Conservation (phyloP, 2,113 vertebrate genomes). For the Phainopepla nitens region DNA sequence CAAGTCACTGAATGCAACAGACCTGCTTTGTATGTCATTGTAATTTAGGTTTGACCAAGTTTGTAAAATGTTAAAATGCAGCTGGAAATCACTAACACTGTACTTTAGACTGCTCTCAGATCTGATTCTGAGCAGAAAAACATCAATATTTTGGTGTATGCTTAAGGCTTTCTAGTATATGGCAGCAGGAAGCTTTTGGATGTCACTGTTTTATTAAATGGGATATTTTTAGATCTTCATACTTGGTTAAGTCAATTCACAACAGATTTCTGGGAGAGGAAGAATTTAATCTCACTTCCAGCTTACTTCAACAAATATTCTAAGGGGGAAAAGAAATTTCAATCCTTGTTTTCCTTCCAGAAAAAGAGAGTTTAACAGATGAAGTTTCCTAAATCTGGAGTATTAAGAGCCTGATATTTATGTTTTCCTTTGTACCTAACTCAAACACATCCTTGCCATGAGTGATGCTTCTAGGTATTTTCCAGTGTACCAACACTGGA, state of each 20-base stretch:
- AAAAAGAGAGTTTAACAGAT: background rate
- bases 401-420: background rate
- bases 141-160: background rate
- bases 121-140: background rate
- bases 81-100: background rate
- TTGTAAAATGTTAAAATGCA: background rate
- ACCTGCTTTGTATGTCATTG: background rate
- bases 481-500: background rate
- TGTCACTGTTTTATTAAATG: background rate
- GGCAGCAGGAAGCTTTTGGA: background rate
- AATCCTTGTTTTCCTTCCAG: background rate
- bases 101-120: background rate
- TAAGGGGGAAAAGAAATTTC: background rate
- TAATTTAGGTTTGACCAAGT: accelerated
- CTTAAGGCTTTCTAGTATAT: background rate
- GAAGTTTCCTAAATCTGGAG: background rate
- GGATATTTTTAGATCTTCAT: background rate
- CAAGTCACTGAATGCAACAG: background rate
- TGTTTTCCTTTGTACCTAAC: background rate
- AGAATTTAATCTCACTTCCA: background rate
- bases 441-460: background rate
- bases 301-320: background rate
- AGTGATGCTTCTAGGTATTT: background rate
- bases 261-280: background rate
- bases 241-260: background rate